phyloP scores from a whole-genome alignment of 1,140 invertebrate genomes.

The Trichonephila clavata region DNA sequence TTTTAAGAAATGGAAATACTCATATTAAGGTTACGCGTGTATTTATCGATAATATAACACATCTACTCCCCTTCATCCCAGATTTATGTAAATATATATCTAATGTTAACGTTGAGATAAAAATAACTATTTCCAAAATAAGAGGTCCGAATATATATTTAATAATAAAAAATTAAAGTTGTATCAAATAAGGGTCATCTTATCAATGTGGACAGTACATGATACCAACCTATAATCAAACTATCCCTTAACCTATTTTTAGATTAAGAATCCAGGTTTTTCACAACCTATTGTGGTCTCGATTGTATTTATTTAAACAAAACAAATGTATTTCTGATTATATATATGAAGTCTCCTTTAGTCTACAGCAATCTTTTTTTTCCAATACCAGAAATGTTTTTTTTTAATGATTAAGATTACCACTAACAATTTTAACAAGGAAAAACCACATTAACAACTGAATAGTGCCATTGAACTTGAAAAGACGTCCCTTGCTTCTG shows the following conservation, averaged over 20 bases:
- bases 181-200: not conserved
- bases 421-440: not conserved
- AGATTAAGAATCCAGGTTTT: not conserved
- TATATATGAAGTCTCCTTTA: too few species aligned
- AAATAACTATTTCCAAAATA: not conserved
- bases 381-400: not conserved
- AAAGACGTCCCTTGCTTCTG: constrained; percentile 50
- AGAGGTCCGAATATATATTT: not conserved
- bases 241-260: not conserved
- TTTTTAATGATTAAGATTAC: not conserved
- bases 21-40: too few species aligned
- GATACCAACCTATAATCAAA: not conserved
- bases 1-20: too few species aligned
- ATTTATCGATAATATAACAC: too few species aligned
- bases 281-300: not conserved
- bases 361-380: not conserved
- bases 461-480: constrained; percentile 56
- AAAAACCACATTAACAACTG: constrained; percentile 9
- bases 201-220: not conserved
- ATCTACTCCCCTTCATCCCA: too few species aligned
- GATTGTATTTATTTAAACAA: not conserved
- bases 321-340: not conserved
- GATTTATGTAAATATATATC: too few species aligned
- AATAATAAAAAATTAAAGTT: not conserved
- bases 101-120: not conserved